A percentile compares a stretch with the other conserved stretches of the same genome.
Conservation (phyloP, 2,113 vertebrate species). For the Oreotrochilus melanogaster region DNA sequence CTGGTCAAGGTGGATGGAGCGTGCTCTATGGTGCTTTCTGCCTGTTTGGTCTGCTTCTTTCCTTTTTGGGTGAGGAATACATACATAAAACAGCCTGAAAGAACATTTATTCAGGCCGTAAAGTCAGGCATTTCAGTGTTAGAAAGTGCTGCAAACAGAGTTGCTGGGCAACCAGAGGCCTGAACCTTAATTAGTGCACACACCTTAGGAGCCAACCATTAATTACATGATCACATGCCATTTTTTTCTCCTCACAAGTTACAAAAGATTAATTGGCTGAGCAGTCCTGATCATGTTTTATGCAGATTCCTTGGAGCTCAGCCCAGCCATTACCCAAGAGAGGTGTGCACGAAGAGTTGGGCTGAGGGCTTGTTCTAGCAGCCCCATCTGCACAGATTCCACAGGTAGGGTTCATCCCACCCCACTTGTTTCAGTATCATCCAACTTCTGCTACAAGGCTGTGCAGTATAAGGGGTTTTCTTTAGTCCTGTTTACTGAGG, state of each 20-base stretch:
- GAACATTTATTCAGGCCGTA: neutral
- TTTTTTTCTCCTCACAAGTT: neutral
- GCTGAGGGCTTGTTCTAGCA: slow-evolving; percentile 39
- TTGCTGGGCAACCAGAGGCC: slow-evolving; percentile 54
- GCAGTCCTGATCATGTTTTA: slow-evolving; percentile 60
- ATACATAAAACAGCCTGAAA: neutral
- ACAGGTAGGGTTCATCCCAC: neutral
- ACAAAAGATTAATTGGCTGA: slow-evolving; percentile 66
- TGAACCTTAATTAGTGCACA: slow-evolving; percentile 43
- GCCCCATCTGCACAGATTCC: fast-evolving
- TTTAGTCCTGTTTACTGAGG: neutral
- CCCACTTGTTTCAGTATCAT: neutral
- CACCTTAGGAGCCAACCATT: slow-evolving; percentile 59
- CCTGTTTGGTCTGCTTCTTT: neutral
- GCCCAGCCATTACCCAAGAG: slow-evolving; percentile 59
- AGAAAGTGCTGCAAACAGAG: slow-evolving; percentile 32
- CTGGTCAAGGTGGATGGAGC: fast-evolving
- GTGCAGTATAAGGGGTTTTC: neutral
- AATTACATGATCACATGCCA: slow-evolving; percentile 59
- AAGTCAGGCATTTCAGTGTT: neutral
- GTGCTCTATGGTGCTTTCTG: neutral
- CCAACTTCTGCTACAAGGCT: neutral
- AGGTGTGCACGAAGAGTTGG: neutral
- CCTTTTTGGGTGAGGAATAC: neutral
- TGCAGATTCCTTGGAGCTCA: slow-evolving; percentile 56